phyloP scores from a whole-genome alignment of 1,140 invertebrate genomes.

The Calephelis virginiensis region DNA sequence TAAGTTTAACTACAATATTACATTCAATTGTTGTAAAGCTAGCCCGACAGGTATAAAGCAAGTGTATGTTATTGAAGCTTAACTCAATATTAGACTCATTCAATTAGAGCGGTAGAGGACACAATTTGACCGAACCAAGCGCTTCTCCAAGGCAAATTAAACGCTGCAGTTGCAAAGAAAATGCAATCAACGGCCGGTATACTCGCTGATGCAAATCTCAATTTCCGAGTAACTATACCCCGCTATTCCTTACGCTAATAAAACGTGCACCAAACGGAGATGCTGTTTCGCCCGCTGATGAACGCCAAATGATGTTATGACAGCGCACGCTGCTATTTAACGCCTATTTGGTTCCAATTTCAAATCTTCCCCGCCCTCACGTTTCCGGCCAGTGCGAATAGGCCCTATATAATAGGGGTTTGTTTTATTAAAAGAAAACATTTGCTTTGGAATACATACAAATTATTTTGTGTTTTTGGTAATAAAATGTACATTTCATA shows the following conservation, averaged over 20 bases:
- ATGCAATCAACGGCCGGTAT: constrained; percentile 70
- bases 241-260: constrained; percentile 77
- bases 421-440: constrained; percentile 39
- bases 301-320: constrained; percentile 77
- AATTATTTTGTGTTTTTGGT: no score
- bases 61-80: constrained; percentile 29
- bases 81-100: constrained; percentile 37
- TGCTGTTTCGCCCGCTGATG: constrained; percentile 74
- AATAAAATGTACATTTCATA: no score
- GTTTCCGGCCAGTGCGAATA: constrained; percentile 58
- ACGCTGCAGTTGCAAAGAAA: constrained; percentile 73
- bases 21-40: not conserved
- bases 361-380: constrained; percentile 67
- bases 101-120: constrained; percentile 32
- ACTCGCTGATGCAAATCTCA: constrained; percentile 71
- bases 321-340: constrained; percentile 76
- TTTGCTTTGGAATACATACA: no score
- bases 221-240: constrained; percentile 70
- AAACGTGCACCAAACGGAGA: constrained; percentile 73
- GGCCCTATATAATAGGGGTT: constrained; percentile 68
- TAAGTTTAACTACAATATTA: no score
- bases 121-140: constrained; percentile 54
- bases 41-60: not conserved
- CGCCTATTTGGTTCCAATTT: constrained; percentile 79
- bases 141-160: constrained; percentile 61